Evolutionary conservation across 2,888 invertebrate species (phyloP).

Genomic region (Leucophora obtusa): DNA sequence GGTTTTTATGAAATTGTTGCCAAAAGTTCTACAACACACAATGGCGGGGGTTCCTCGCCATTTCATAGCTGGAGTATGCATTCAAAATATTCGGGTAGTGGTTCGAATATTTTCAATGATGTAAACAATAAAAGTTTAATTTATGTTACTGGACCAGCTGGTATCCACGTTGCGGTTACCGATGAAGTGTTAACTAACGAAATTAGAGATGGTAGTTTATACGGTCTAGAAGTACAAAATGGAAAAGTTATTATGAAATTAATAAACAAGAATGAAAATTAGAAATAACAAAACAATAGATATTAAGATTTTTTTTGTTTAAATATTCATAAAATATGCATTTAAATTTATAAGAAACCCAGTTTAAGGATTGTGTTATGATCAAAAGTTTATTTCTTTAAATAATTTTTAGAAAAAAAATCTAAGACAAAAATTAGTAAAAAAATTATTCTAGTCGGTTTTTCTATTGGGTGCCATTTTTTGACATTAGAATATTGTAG

Average conservation of each 20-base stretch:
- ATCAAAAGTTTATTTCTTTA: too few species aligned
- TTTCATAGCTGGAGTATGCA: slow-evolving; percentile 74
- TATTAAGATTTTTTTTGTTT: neutral
- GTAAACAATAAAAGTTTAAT: slow-evolving; percentile 81
- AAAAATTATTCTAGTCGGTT: too few species aligned
- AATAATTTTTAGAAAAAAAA: too few species aligned
- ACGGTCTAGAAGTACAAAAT: slow-evolving; percentile 81
- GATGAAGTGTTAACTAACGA: slow-evolving; percentile 90
- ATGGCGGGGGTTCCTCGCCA: slow-evolving; percentile 67
- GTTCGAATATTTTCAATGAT: slow-evolving; percentile 80
- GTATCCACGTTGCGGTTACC: slow-evolving; percentile 89
- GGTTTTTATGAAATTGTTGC: slow-evolving; percentile 78
- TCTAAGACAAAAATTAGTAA: too few species aligned
- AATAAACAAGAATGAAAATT: slow-evolving; percentile 76
- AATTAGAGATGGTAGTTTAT: slow-evolving; percentile 88
- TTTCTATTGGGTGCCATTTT: too few species aligned
- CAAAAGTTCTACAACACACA: slow-evolving; percentile 70
- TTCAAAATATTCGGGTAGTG: slow-evolving; percentile 78
- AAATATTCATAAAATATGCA: neutral
- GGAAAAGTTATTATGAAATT: slow-evolving; percentile 80
- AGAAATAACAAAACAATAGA: slow-evolving; percentile 11
- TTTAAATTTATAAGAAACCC: neutral
- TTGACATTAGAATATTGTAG: too few species aligned
- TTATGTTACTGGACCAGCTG: slow-evolving; percentile 89
- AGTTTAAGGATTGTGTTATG: too few species aligned